Base-by-base conservation (phyloP, 2,888 invertebrate genomes). In the Piscicola geometra region DNA sequence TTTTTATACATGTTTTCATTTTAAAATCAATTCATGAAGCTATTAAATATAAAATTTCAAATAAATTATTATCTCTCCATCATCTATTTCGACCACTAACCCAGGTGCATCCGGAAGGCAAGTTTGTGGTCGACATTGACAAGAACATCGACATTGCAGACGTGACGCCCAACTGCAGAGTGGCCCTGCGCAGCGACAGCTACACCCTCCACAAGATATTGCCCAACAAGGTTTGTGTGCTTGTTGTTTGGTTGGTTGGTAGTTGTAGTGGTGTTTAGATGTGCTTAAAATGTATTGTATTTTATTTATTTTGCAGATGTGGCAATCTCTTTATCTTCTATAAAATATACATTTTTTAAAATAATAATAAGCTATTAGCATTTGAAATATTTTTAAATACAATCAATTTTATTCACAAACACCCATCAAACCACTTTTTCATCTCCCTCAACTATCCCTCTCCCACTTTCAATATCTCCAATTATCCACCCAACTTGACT, bases 81-180 rank as follows among this genome's bases (percentile, higher is more conserved):
- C n/a, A n/a, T n/a, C n/a, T n/a, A n/a, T n/a, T n/a, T n/a, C n/a
- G n/a, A n/a, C n/a, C n/a, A n/a, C n/a, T n/a, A n/a, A n/a, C 25
- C n/a, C 81, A 88, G 86, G 97, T 98, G 0, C 98, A 99, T 85
- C 98, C 98, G 0, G 99, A 99, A 87, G 99, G 99, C 78, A 99
- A 99, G 88, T 99, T 98, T 87, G 98, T 99, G 0, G 99, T 99
- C 33, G 99, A 99, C 86, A 89, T 99, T 78, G 99, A 99, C 85
- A 98, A 99, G 85, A 97, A 97, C 84, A 98, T 99, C 81, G 98
- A 99, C 83, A 97, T 99, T 79, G 93, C 94, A 83, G 93, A 95
- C 87, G 93, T 99, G 0, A 98, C 96, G 0, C 93, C 98, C 15
- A 99, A 98, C 86, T 95, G 95, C 81, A 90, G 99, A 81, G 99